A percentile compares a stretch with the other conserved stretches of the same genome.
Conservation (phyloP, 2,888 invertebrate genomes). For the Eremobia ochroleuca region DNA sequence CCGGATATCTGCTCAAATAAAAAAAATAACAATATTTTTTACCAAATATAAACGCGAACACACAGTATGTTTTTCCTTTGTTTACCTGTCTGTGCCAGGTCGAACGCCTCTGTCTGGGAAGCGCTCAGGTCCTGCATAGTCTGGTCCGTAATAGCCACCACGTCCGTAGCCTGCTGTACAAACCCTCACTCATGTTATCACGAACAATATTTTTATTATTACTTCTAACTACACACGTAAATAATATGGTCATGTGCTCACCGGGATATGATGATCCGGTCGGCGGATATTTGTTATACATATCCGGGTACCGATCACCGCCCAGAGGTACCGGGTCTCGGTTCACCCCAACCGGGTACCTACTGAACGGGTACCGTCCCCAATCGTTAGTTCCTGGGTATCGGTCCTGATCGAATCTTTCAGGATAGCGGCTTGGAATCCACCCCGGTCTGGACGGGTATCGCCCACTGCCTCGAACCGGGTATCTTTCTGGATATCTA, state of each 20-base stretch:
- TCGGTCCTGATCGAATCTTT: conserved; percentile 88
- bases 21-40: too few species aligned
- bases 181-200: conserved; percentile 55
- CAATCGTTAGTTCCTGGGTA: conserved; percentile 81
- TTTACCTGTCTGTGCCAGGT: conserved; percentile 86
- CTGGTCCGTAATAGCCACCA: conserved; percentile 84
- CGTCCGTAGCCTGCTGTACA: conserved; percentile 82
- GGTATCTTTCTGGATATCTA: conserved; percentile 84
- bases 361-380: conserved; percentile 87
- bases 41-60: not conserved
- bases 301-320: conserved; percentile 88
- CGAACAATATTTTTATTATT: conserved; percentile 23
- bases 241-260: conserved; percentile 76
- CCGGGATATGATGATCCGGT: conserved; percentile 89
- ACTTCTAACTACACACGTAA: conserved; percentile 43
- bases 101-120: conserved; percentile 89
- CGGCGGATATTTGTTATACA: conserved; percentile 91
- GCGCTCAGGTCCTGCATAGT: conserved; percentile 82
- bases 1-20: conserved; percentile 78
- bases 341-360: conserved; percentile 88
- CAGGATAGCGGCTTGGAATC: conserved; percentile 85
- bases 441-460: conserved; percentile 81
- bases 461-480: conserved; percentile 77
- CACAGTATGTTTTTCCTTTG: not conserved
- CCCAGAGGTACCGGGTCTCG: conserved; percentile 89